Percentiles rank a stretch among this genome's conserved stretches.
Conservation (phyloP, 2,888 invertebrate genomes). For the Drosophila kambysellisi region DNA sequence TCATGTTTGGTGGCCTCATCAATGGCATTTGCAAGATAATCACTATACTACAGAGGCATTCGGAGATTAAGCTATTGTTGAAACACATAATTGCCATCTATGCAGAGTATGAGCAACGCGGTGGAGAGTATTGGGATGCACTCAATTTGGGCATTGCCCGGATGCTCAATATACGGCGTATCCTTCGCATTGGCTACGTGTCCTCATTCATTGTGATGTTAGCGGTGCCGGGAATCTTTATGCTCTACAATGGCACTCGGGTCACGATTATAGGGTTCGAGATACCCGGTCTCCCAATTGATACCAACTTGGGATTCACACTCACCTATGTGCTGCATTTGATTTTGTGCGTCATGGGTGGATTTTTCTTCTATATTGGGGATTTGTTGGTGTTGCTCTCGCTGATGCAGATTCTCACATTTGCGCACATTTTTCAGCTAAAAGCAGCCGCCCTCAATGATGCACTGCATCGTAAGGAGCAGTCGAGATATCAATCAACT, state of each 20-base stretch:
- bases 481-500: neutral
- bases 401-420: slow-evolving; percentile 53
- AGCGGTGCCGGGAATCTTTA: slow-evolving; percentile 20
- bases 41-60: slow-evolving; percentile 39
- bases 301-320: slow-evolving; percentile 32
- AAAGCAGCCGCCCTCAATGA: slow-evolving; percentile 42
- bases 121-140: neutral
- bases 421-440: slow-evolving; percentile 50
- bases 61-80: slow-evolving; percentile 24
- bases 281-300: slow-evolving; percentile 53
- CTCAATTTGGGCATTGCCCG: slow-evolving; percentile 46
- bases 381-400: slow-evolving; percentile 48
- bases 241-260: slow-evolving; percentile 47
- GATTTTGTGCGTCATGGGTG: slow-evolving; percentile 27
- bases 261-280: slow-evolving; percentile 48
- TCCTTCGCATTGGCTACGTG: slow-evolving; percentile 49
- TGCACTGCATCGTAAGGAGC: slow-evolving; percentile 27
- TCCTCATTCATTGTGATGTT: slow-evolving; percentile 40
- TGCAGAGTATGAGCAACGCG: slow-evolving; percentile 44
- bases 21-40: slow-evolving; percentile 39
- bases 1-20: slow-evolving; percentile 57
- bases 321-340: slow-evolving; percentile 45
- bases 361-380: slow-evolving; percentile 48
- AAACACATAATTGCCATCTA: slow-evolving; percentile 21
- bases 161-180: slow-evolving; percentile 26